Evolutionary conservation across 2,113 vertebrate genomes (phyloP).

Genomic region (Irena cyanogastra): DNA sequence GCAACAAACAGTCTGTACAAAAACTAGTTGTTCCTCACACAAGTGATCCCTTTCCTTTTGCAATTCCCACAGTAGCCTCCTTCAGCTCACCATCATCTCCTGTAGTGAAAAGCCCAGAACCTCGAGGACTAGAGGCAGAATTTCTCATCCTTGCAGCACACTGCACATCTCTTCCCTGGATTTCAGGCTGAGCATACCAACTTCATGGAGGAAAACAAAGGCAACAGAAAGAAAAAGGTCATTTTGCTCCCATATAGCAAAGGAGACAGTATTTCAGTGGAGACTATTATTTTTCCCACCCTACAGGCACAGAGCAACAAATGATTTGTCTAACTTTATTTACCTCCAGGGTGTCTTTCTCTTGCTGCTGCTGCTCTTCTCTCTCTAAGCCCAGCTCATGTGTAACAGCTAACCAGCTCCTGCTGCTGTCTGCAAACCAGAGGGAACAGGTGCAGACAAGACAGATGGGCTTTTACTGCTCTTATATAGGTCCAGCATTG

Average conservation of each 20-base stretch:
- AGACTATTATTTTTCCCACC: neutral
- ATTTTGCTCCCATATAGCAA: neutral
- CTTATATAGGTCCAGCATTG: rapidly evolving
- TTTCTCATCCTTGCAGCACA: neutral
- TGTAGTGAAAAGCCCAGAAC: neutral
- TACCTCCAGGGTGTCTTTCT: neutral
- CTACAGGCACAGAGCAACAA: neutral
- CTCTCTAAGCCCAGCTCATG: neutral
- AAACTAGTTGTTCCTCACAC: neutral
- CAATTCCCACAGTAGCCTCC: neutral
- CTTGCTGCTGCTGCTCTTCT: neutral
- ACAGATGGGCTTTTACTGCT: neutral
- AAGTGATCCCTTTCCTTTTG: neutral
- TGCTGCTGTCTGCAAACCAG: neutral
- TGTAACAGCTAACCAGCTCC: neutral
- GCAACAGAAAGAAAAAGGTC: neutral
- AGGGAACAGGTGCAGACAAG: neutral
- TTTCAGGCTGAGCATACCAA: neutral
- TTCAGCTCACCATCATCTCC: neutral
- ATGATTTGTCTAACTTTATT: neutral
- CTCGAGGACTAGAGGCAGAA: neutral
- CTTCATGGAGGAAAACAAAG: neutral
- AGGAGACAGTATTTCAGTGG: neutral
- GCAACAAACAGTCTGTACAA: neutral
- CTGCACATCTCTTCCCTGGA: neutral